These are phyloP conservation scores for Dryomyza anilis DNA, from an alignment of 2,888 invertebrate genomes.

Conservation along the genomic window DNA sequence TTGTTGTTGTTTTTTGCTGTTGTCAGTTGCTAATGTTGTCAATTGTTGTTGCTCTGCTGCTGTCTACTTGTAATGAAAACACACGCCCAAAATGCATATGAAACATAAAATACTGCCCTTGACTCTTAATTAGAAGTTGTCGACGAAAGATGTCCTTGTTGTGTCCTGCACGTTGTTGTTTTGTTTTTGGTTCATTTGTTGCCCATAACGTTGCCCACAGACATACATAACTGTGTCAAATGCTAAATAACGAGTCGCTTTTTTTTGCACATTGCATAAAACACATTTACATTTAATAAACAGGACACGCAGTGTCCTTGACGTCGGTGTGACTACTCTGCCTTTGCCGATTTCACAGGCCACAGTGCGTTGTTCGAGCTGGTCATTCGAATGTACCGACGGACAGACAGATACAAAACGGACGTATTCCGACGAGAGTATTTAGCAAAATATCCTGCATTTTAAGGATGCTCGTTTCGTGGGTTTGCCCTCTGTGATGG, in stretches of 20 bases:
- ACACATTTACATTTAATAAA: background rate
- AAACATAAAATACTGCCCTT: conserved; percentile 16
- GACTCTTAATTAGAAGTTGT: conserved; percentile 18
- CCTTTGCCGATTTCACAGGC: no score
- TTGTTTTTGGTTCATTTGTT: background rate
- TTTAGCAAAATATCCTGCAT: background rate
- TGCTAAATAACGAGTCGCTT: conserved; percentile 6
- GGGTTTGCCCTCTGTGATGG: no score
- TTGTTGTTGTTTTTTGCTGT: background rate
- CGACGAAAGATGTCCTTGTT: background rate
- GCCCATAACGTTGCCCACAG: no score
- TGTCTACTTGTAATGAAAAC: background rate
- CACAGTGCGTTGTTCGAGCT: no score
- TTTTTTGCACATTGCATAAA: background rate
- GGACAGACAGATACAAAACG: no score
- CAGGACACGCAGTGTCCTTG: background rate
- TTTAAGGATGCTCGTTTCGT: background rate
- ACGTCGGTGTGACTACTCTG: background rate
- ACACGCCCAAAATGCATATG: background rate
- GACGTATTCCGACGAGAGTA: background rate
- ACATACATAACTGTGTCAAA: conserved; percentile 10
- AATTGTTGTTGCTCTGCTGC: background rate
- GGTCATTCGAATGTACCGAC: no score
- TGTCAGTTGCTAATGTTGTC: background rate
- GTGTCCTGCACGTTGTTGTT: background rate